phyloP scores from a whole-genome alignment of 2,113 vertebrate species.

The Hyla sarda region DNA sequence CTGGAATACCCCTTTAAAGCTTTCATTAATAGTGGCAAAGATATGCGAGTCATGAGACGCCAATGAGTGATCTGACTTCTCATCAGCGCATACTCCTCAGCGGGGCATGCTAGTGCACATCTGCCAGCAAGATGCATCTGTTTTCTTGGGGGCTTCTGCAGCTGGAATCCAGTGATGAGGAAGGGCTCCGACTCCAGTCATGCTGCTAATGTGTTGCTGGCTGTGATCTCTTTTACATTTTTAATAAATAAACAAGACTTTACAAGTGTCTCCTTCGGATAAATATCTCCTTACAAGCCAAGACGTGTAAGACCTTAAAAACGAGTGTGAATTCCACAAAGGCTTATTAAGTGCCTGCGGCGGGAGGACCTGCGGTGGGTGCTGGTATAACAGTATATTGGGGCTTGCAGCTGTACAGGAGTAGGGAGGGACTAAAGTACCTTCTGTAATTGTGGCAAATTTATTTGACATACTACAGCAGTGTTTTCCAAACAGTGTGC shows the following conservation, averaged over 20 bases:
- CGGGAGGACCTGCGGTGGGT: neutral
- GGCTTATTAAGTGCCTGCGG: constrained; percentile 9
- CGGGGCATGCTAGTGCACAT: constrained; percentile 9
- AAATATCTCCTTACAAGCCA: constrained; percentile 7
- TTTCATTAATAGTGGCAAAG: constrained; percentile 1
- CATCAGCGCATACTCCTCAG: neutral
- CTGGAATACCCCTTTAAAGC: too few species aligned
- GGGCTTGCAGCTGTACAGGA: neutral
- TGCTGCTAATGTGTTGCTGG: constrained; percentile 16
- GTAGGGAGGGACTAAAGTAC: neutral
- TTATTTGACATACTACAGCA: neutral
- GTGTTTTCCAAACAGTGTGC: too few species aligned
- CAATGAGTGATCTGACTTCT: neutral
- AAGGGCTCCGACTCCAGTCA: neutral
- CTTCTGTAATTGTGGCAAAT: neutral
- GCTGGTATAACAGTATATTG: neutral
- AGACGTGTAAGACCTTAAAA: constrained; percentile 18
- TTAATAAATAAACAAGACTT: constrained; percentile 38
- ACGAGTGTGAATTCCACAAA: constrained; percentile 16
- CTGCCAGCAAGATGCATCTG: constrained; percentile 6
- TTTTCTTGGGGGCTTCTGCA: constrained; percentile 18
- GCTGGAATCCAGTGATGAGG: constrained; percentile 17
- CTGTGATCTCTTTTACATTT: constrained; percentile 40
- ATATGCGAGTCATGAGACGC: neutral
- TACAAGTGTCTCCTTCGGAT: constrained; percentile 23